Conservation (phyloP, 2,888 invertebrate species). For the Seira ritae region DNA sequence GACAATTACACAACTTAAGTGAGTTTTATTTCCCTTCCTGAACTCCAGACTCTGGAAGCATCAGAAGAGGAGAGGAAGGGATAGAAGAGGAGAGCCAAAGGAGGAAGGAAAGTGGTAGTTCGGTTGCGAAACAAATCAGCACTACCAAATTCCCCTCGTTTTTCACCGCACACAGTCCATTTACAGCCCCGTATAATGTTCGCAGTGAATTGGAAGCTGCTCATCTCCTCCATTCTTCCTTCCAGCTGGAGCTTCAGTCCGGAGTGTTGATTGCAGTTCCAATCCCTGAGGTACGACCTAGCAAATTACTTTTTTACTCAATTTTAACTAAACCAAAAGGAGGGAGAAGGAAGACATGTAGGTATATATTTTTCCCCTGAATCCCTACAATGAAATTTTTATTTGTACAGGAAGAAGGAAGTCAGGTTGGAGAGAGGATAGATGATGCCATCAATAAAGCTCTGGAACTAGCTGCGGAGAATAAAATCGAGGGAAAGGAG, state of each 20-base stretch:
- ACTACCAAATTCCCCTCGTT: constrained; percentile 91
- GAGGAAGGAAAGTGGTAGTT: neutral
- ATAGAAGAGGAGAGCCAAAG: neutral
- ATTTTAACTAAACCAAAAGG: neutral
- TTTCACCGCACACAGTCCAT: constrained; percentile 88
- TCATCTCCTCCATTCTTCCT: constrained; percentile 80
- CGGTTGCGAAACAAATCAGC: constrained; percentile 47
- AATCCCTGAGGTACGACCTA: constrained; percentile 82
- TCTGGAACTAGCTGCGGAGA: constrained; percentile 79
- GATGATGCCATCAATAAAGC: constrained; percentile 85
- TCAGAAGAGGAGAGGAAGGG: too few species aligned
- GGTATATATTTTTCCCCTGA: too few species aligned
- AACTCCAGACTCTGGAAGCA: too few species aligned
- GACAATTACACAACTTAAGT: too few species aligned
- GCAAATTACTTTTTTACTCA: constrained; percentile 18
- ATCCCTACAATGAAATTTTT: too few species aligned
- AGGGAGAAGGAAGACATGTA: neutral
- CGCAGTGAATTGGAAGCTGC: constrained; percentile 83
- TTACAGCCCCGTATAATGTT: constrained; percentile 84
- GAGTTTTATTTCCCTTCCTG: too few species aligned
- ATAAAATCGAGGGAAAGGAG: constrained; percentile 86
- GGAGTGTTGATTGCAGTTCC: constrained; percentile 94
- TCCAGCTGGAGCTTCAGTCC: constrained; percentile 80
- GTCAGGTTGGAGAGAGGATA: constrained; percentile 78
- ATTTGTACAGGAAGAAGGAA: constrained; percentile 73